Percentiles rank a stretch among this genome's conserved stretches.
Evolutionary conservation across 1,140 invertebrate genomes (phyloP).

Genomic region (Papilio polytes): DNA sequence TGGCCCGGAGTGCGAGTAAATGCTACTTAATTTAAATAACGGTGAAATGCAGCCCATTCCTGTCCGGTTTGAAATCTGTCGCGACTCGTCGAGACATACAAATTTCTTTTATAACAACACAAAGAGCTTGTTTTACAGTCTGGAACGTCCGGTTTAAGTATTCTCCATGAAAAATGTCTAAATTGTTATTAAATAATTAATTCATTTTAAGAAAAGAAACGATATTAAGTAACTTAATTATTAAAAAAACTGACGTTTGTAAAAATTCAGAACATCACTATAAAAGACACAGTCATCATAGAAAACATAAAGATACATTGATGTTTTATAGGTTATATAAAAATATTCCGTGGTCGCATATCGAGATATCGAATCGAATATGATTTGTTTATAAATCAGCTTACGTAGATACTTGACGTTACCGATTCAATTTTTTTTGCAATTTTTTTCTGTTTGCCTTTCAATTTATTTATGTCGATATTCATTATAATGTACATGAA

Average conservation of each 20-base stretch:
- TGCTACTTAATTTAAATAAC: conserved; percentile 38
- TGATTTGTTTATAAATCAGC: neutral
- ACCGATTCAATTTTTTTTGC: conserved; percentile 14
- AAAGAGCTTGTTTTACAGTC: neutral
- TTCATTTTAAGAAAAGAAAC: too few species aligned
- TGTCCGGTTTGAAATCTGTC: conserved; percentile 17
- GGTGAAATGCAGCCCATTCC: conserved; percentile 33
- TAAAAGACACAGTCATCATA: neutral
- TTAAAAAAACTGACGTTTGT: neutral
- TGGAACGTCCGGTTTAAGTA: neutral
- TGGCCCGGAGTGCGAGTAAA: conserved; percentile 21
- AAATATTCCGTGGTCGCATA: neutral
- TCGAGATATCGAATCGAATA: neutral
- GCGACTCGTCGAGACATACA: neutral
- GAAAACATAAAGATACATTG: neutral
- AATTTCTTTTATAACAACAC: neutral
- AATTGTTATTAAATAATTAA: too few species aligned
- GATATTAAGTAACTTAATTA: neutral
- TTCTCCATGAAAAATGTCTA: too few species aligned
- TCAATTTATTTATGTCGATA: conserved; percentile 16
- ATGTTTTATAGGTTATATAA: neutral
- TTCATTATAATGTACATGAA: neutral
- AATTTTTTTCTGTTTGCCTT: neutral
- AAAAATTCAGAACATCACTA: neutral
- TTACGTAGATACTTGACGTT: conserved; percentile 2